A percentile compares a stretch with the other conserved stretches of the same genome.
These are phyloP conservation scores for Itoplectis maculator DNA, from an alignment of 2,888 invertebrate species.

Conservation along the genomic window DNA sequence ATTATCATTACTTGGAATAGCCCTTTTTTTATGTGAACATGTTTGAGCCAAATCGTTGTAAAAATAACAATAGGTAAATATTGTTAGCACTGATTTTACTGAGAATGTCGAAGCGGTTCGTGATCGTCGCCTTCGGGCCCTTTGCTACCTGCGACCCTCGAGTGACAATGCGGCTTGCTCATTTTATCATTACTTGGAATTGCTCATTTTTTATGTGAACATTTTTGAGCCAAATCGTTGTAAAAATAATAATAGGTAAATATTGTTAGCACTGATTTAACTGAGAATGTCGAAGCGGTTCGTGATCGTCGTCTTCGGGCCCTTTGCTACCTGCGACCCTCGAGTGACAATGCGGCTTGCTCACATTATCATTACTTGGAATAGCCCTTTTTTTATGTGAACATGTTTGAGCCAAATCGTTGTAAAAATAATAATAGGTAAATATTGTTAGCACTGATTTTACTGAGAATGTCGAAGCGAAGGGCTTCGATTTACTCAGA, in stretches of 20 bases:
- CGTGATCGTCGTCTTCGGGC: neutral
- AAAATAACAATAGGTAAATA: too few relatives aligned
- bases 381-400: neutral
- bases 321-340: neutral
- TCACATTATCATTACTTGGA: neutral
- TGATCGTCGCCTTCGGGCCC: neutral
- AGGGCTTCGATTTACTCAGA: too few relatives aligned
- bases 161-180: too few relatives aligned
- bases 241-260: too few relatives aligned
- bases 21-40: neutral
- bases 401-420: neutral
- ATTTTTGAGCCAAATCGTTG: neutral
- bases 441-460: too few relatives aligned
- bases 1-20: too few relatives aligned
- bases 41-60: neutral
- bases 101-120: too few relatives aligned
- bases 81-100: too few relatives aligned
- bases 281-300: neutral
- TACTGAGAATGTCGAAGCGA: too few relatives aligned
- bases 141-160: conserved; percentile 1
- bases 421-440: too few relatives aligned
- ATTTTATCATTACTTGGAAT: neutral
- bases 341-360: too few relatives aligned
- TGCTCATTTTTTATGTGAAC: neutral
- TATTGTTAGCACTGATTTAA: too few relatives aligned